Percentiles rank a stretch among this genome's conserved stretches.
Evolutionary conservation across 2,113 vertebrate genomes (phyloP).

Genomic region (Glaucomys volans): DNA sequence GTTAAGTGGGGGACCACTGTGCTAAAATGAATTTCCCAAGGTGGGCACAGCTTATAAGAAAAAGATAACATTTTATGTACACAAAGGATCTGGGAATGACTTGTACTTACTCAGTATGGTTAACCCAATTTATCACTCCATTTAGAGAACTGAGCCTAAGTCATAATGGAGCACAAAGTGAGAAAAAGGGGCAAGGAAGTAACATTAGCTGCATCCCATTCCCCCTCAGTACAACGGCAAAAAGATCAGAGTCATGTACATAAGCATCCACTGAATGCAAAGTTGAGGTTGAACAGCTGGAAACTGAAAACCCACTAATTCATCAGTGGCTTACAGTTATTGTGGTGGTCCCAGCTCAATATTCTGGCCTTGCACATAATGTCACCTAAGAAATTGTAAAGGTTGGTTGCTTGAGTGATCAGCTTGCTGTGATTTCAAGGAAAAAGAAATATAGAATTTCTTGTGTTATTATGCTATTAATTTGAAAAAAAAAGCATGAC

Average conservation of each 20-base stretch:
- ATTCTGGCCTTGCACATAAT: neutral
- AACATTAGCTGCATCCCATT: too few relatives aligned
- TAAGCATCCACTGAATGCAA: too few relatives aligned
- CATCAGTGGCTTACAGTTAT: neutral
- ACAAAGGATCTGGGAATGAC: neutral
- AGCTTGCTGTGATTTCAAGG: neutral
- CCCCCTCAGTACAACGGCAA: accelerated
- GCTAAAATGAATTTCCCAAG: neutral
- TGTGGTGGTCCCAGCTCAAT: too few relatives aligned
- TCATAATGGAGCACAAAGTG: neutral
- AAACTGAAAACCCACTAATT: neutral
- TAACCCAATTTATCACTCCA: neutral
- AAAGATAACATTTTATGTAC: neutral
- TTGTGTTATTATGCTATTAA: neutral
- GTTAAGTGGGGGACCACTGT: too few relatives aligned
- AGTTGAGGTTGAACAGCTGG: neutral
- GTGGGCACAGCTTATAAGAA: neutral
- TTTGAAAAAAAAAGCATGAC: neutral
- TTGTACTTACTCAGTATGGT: neutral
- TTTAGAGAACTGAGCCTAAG: neutral
- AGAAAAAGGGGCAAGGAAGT: neutral
- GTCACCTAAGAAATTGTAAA: neutral
- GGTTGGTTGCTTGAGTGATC: neutral
- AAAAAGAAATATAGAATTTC: neutral
- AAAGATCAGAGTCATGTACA: neutral